Evolutionary conservation across 2,113 vertebrate species (phyloP).

Genomic region (Quiscalus mexicanus): DNA sequence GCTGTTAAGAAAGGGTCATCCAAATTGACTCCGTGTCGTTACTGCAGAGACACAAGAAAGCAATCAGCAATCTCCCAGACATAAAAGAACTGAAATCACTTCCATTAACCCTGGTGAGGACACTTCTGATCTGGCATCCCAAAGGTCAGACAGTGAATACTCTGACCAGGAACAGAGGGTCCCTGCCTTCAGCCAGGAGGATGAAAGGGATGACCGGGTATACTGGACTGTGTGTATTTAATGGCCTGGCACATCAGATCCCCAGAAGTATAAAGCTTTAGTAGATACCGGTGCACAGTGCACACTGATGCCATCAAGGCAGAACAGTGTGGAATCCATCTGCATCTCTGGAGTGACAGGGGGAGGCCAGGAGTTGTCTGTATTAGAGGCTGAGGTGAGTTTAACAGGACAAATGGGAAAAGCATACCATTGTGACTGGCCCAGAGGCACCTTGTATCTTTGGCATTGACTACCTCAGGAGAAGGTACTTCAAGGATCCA

Average conservation of each 20-base stretch:
- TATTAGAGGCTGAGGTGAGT: neutral
- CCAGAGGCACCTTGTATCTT: neutral
- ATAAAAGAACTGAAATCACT: neutral
- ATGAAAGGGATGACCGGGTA: neutral
- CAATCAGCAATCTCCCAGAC: neutral
- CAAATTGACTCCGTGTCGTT: neutral
- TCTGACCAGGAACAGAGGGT: neutral
- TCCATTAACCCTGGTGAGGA: neutral
- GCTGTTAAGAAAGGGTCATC: neutral
- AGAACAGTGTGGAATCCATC: neutral
- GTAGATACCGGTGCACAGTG: neutral
- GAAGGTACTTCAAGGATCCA: neutral
- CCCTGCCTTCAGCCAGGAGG: neutral
- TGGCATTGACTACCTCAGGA: neutral
- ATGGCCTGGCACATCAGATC: neutral
- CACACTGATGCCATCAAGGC: neutral
- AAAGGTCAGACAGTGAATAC: neutral
- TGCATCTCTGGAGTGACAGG: neutral
- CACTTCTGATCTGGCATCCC: neutral
- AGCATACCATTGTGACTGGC: neutral
- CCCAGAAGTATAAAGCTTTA: neutral
- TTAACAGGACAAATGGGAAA: neutral
- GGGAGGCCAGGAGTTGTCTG: neutral
- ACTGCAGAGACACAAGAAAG: neutral
- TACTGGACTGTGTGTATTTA: neutral